These are phyloP conservation scores for Choreutis nemorana DNA, from an alignment of 2,888 invertebrate species.

Conservation along the genomic window DNA sequence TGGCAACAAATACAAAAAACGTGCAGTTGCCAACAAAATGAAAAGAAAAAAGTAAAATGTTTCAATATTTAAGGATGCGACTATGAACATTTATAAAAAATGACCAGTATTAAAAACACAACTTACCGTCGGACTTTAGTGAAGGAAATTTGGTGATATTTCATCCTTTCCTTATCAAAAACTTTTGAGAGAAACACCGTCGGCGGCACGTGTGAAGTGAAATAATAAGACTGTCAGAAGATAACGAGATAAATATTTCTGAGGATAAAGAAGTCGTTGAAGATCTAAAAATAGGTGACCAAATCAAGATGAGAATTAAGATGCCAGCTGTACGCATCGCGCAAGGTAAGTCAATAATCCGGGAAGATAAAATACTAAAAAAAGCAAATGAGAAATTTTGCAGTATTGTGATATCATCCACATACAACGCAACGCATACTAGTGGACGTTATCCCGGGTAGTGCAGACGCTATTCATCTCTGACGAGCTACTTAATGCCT, in stretches of 20 bases:
- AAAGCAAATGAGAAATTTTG: no score
- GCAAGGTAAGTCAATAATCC: conserved; percentile 78
- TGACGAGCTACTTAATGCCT: conserved; percentile 56
- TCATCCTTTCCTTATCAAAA: conserved; percentile 45
- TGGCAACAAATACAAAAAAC: conserved; percentile 34
- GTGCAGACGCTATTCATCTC: conserved; percentile 46
- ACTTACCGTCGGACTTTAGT: conserved; percentile 47
- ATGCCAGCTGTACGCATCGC: conserved; percentile 97
- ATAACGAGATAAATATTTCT: conserved; percentile 48
- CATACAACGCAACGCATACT: no score
- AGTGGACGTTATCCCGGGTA: conserved; percentile 11
- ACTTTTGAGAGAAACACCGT: conserved; percentile 44
- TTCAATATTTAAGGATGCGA: conserved; percentile 16
- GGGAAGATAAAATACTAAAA: background rate
- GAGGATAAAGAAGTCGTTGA: conserved; percentile 49
- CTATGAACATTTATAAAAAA: conserved; percentile 38
- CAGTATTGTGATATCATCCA: no score
- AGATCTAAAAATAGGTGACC: conserved; percentile 65
- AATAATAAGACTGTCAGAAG: conserved; percentile 36
- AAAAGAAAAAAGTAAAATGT: conserved; percentile 56
- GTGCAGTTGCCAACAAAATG: conserved; percentile 38
- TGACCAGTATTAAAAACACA: conserved; percentile 38
- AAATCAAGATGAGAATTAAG: conserved; percentile 94
- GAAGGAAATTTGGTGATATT: conserved; percentile 37
- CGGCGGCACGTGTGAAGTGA: conserved; percentile 62